These are phyloP conservation scores for Danaus chrysippus DNA, from an alignment of 2,888 invertebrate species.

Conservation along the genomic window DNA sequence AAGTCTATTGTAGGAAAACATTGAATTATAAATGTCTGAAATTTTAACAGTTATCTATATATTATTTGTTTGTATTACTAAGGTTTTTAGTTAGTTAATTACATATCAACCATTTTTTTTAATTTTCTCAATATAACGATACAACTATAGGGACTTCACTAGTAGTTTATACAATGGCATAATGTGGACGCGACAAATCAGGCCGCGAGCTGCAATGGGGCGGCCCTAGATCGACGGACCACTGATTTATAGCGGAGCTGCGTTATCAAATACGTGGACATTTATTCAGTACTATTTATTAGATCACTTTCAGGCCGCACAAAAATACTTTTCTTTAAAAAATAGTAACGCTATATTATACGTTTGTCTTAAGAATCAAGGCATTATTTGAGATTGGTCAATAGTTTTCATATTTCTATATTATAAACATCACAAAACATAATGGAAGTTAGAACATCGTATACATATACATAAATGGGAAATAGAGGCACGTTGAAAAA, in stretches of 20 bases:
- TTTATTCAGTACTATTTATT: constrained; percentile 36
- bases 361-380: too few relatives aligned
- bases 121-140: constrained; percentile 7
- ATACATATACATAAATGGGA: too few relatives aligned
- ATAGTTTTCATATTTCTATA: too few relatives aligned
- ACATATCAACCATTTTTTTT: neutral
- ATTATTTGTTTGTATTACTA: neutral
- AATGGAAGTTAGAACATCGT: too few relatives aligned
- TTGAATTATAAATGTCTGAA: too few relatives aligned
- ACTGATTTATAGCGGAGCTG: constrained; percentile 70
- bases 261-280: constrained; percentile 59
- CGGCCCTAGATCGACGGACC: constrained; percentile 73
- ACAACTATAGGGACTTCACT: constrained; percentile 35
- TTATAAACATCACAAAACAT: too few relatives aligned
- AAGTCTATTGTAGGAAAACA: too few relatives aligned
- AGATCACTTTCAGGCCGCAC: constrained; percentile 24
- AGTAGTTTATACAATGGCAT: constrained; percentile 51
- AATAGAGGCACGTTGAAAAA: constrained; percentile 19
- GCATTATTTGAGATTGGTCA: too few relatives aligned
- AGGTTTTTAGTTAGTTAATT: neutral
- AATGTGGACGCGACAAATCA: constrained; percentile 76
- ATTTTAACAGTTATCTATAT: too few relatives aligned
- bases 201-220: constrained; percentile 68
- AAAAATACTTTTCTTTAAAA: neutral
- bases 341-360: neutral